Base-by-base conservation (phyloP, 2,797 vertebrate species). In the Anableps anableps region DNA sequence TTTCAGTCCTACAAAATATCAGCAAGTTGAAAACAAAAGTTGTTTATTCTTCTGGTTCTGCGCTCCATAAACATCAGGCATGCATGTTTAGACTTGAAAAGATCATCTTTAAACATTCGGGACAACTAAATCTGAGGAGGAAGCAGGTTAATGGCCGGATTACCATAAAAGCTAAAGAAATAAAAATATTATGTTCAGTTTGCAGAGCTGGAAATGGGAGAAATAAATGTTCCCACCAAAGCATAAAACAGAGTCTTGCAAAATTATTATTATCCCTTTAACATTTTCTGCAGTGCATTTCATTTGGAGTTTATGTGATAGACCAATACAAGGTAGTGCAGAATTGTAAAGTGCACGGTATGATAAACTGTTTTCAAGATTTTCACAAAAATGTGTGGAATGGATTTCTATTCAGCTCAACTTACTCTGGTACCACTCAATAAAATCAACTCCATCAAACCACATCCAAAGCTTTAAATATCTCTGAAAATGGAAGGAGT, bases 141-240 rank as follows among this genome's bases (percentile, higher is more conserved):
- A 87, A 84, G 88, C 82, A 45, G 82, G 87, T 82, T 91, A 92
- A 94, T 90, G 86, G 88, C 53, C 51, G 79, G 83, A 88, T 91
- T 88, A 81, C 90, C 88, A 89, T 85, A 92, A 5, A 29, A 74
- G 89, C 88, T 87, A 82, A 74, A 87, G 72, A 88, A 87, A 90
- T 76, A 82, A 78, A 81, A 86, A 82, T 43, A n/a, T n/a, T n/a
- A 85, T 75, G 85, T 78, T 66, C 77, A 74, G 78, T 74, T 81
- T 83, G 74, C 83, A 79, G 82, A 85, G 84, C 75, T 84, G 58
- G 82, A 76, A 62, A 83, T 78, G 86, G 90, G 86, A 89, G 75
- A 92, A 94, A 91, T 87, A 80, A 81, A 86, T 77, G 75, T 75
- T 87, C 72, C 74, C 75, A 70, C 86, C 79, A 84, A 88, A 86